Base-by-base conservation (phyloP, 2,888 invertebrate species). In the Pelosia muscerda region DNA sequence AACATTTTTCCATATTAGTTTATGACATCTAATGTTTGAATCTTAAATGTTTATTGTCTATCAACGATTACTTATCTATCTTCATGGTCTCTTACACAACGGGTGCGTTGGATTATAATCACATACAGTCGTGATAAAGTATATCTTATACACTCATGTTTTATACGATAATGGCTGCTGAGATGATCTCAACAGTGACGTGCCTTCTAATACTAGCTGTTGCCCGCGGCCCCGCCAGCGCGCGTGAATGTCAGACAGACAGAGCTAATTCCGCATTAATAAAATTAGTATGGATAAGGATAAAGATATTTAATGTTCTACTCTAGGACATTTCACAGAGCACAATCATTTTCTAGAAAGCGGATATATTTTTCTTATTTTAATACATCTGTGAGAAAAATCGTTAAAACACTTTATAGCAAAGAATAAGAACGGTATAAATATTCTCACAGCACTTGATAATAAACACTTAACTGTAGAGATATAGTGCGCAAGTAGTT, bases 21-120 rank as follows among this genome's bases (percentile, higher is more conserved):
- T 75, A 77, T 74, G 71, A 60, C 73, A 73, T 78, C 66, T 31
- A 77, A 65, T 59, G 34, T 67, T 74, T 49, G 28, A 68, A 77
- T 77, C 63, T 60, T 58, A 64, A 74, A 69, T 49, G 49, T 72
- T 77, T 77, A 77, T 80, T 67, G 63, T 56, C 66, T 76, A 69
- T 42, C 78, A 69, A 70, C 65, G 55, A 66, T 68, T 69, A 71
- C 71, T 69, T 42, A 42, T 49, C 49, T 77, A 74, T 80, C 70
- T 74, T 71, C 62, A 72, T 67, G 67, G 68, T 69, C 66, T 66
- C 61, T 58, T 72, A 72, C 60, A 65, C 59, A 65, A 38, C 60
- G 49, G 71, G 71, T 66, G 66, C 61, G 69, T 63, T 54, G 31
- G 23, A 49, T 49, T 49, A 49, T 49, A 49, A 38, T 58, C 28